phyloP scores from a whole-genome alignment of 2,797 vertebrate species.

The Gallinago nigripennis region DNA sequence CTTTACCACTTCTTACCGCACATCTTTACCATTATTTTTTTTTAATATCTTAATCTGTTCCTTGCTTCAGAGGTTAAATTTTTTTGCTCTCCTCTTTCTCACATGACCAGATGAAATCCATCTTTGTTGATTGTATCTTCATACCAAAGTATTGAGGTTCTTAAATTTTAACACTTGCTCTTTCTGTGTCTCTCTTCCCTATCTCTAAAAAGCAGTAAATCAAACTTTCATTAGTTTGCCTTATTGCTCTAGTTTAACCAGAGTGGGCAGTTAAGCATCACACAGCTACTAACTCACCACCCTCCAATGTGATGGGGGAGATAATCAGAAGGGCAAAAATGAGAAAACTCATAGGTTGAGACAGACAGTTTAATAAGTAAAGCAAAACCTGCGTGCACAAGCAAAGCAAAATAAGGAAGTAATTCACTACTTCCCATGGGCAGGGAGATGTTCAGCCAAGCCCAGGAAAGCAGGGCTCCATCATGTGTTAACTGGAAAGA shows the following conservation, averaged over 20 bases:
- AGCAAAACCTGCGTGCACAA: neutral
- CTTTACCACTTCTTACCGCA: neutral
- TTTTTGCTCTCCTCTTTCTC: neutral
- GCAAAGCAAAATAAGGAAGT: neutral
- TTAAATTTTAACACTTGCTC: neutral
- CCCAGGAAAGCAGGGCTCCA: neutral
- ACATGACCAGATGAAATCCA: neutral
- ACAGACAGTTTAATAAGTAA: neutral
- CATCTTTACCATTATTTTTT: neutral
- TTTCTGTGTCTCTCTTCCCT: neutral
- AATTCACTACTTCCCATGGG: neutral
- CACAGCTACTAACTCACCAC: neutral
- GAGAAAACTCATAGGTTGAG: neutral
- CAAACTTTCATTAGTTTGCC: neutral
- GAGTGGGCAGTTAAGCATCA: neutral
- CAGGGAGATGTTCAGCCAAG: neutral
- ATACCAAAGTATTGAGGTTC: neutral
- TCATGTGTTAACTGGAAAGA: neutral
- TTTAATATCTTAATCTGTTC: neutral
- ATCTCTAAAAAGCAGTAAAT: neutral
- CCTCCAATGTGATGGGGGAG: neutral
- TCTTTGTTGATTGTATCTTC: neutral
- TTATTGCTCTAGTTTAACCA: neutral
- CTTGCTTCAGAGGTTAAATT: neutral
- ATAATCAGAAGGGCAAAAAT: neutral